A percentile compares a stretch with the other conserved stretches of the same genome.
Evolutionary conservation across 2,797 vertebrate genomes (phyloP).

Genomic region (Okamejei kenojei): DNA sequence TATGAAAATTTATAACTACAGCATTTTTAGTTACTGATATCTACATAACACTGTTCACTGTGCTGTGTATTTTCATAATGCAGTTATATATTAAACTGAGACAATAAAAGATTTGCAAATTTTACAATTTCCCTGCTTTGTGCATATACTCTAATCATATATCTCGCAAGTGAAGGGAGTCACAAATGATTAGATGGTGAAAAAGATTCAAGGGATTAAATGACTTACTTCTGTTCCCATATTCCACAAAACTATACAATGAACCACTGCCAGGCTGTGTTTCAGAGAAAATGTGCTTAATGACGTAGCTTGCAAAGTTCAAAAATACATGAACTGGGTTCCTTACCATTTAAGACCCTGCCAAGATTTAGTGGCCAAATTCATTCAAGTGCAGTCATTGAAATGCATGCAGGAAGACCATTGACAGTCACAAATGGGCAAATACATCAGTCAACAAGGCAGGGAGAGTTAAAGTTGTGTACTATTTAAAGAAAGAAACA

Average conservation of each 20-base stretch:
- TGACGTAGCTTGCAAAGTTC: not conserved
- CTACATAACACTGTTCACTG: not conserved
- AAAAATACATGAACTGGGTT: not conserved
- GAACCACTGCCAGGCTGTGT: not conserved
- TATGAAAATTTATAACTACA: not conserved
- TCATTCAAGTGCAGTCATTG: not conserved
- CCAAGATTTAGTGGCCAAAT: not conserved
- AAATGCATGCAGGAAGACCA: not conserved
- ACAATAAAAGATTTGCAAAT: not conserved
- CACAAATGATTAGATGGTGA: not conserved
- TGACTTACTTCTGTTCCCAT: not conserved
- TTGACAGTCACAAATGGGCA: too few species aligned
- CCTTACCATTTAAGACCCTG: not conserved
- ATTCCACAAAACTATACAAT: not conserved
- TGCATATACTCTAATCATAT: not conserved
- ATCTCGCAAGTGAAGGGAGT: not conserved
- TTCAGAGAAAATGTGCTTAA: not conserved
- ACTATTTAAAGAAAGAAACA: not conserved
- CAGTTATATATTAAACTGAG: not conserved
- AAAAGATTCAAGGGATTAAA: not conserved
- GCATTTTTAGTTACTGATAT: not conserved
- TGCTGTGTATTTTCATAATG: not conserved
- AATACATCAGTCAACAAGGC: too few species aligned
- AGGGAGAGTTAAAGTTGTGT: too few species aligned
- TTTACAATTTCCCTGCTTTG: not conserved